phyloP scores from a whole-genome alignment of 35 echinoderm and acorn worm species.

The Ptychodera flava region DNA sequence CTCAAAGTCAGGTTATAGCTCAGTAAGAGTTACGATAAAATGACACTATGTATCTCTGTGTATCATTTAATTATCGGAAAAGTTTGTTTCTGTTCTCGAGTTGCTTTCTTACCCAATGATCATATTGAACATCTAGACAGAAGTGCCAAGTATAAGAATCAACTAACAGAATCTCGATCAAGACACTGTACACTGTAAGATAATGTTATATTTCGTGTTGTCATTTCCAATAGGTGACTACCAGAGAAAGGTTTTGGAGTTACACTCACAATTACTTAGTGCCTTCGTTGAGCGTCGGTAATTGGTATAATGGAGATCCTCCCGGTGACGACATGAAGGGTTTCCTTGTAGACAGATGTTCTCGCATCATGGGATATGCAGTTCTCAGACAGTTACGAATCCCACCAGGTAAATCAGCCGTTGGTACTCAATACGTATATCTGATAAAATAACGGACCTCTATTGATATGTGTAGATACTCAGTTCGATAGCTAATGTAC shows the following conservation, averaged over 20 bases:
- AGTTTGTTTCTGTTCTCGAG: too few relatives aligned
- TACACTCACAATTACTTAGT: constrained; percentile 44
- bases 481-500: too few relatives aligned
- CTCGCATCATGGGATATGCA: constrained; percentile 64
- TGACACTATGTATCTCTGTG: too few relatives aligned
- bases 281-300: constrained; percentile 26
- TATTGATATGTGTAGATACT: too few relatives aligned
- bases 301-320: constrained; percentile 61
- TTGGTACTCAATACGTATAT: background rate
- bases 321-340: constrained; percentile 12
- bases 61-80: too few relatives aligned
- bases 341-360: constrained; percentile 45
- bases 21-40: too few relatives aligned
- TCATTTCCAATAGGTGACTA: constrained; percentile 36
- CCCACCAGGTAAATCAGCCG: constrained; percentile 42
- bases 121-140: too few relatives aligned
- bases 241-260: constrained; percentile 50
- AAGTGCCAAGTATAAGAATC: too few relatives aligned
- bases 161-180: too few relatives aligned
- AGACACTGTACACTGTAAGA: too few relatives aligned
- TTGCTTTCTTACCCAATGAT: too few relatives aligned
- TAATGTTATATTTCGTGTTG: background rate
- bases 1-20: too few relatives aligned
- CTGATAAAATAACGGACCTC: background rate
- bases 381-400: constrained; percentile 68